These are phyloP conservation scores for Drosophila paranaensis DNA, from an alignment of 2,888 invertebrate genomes.

Conservation along the genomic window DNA sequence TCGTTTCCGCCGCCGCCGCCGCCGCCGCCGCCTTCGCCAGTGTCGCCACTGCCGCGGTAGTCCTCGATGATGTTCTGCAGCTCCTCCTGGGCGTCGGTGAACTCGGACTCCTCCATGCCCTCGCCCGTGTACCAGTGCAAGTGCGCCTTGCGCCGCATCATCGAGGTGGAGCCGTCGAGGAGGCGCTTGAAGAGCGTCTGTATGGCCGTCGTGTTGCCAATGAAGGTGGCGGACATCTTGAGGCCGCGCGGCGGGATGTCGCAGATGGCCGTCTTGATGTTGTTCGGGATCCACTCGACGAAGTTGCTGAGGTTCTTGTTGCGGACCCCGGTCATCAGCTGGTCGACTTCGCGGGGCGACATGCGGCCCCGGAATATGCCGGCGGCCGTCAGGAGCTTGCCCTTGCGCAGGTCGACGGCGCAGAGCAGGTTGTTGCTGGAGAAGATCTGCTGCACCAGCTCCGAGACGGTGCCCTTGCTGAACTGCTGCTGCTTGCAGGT, in stretches of 20 bases:
- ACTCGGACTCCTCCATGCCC: slow-evolving; percentile 95
- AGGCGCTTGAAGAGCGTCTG: slow-evolving; percentile 92
- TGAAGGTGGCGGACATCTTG: slow-evolving; percentile 94
- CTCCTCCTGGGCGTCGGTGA: slow-evolving; percentile 93
- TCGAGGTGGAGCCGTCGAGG: slow-evolving; percentile 91
- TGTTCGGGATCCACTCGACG: slow-evolving; percentile 94
- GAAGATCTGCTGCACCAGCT: slow-evolving; percentile 90
- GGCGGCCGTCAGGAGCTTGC: slow-evolving; percentile 91
- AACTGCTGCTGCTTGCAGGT: slow-evolving; percentile 71
- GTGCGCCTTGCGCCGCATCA: slow-evolving; percentile 93
- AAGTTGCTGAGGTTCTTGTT: slow-evolving; percentile 90
- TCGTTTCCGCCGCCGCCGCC: neutral
- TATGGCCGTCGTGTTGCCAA: slow-evolving; percentile 93
- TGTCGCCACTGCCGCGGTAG: slow-evolving; percentile 84
- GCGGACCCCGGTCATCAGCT: slow-evolving; percentile 89
- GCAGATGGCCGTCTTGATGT: slow-evolving; percentile 93
- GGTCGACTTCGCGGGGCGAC: slow-evolving; percentile 82
- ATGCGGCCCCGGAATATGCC: slow-evolving; percentile 87
- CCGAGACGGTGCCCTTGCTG: slow-evolving; percentile 86
- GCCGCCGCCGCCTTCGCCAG: slow-evolving; percentile 10
- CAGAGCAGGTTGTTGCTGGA: slow-evolving; percentile 93
- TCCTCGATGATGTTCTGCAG: slow-evolving; percentile 90
- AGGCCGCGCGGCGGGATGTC: slow-evolving; percentile 94
- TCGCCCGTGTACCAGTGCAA: slow-evolving; percentile 95
- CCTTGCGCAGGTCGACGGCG: slow-evolving; percentile 91